Percentiles rank a stretch among this genome's conserved stretches.
Conservation (phyloP, 2,113 vertebrate species). For the Heterotis niloticus region DNA sequence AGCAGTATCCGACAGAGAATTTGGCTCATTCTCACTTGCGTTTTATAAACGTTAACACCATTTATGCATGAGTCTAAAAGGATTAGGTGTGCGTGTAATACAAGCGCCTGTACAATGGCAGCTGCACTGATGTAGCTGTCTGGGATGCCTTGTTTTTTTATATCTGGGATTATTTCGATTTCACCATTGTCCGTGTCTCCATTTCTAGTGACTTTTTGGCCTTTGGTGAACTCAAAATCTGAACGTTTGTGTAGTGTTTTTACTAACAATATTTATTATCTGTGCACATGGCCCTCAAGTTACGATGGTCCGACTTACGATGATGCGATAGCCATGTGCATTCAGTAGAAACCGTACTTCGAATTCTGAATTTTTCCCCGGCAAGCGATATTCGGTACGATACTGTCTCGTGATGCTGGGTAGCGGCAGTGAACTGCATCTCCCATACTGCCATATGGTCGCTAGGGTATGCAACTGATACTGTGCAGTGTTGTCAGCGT, state of each 20-base stretch:
- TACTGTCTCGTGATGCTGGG: too few relatives aligned
- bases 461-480: too few relatives aligned
- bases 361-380: too few relatives aligned
- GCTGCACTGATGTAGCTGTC: background rate
- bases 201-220: background rate
- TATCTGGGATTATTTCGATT: background rate
- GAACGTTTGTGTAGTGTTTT: background rate
- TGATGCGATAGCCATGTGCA: too few relatives aligned
- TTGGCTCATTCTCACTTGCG: background rate
- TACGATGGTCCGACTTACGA: too few relatives aligned
- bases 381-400: too few relatives aligned
- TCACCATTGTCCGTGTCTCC: background rate
- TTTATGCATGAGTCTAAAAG: conserved; percentile 5
- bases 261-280: too few relatives aligned
- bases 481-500: too few relatives aligned
- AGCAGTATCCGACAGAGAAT: background rate
- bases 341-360: too few relatives aligned
- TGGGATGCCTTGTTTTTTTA: background rate
- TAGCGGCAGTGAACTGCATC: too few relatives aligned
- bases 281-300: too few relatives aligned
- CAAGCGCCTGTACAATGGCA: conserved; percentile 6
- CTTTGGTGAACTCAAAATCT: background rate
- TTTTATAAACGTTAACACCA: background rate
- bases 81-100: conserved; percentile 6
- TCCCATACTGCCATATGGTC: too few relatives aligned